A percentile compares a stretch with the other conserved stretches of the same genome.
Evolutionary conservation across 2,113 vertebrate species (phyloP).

Genomic region (Eupsittula cactorum): DNA sequence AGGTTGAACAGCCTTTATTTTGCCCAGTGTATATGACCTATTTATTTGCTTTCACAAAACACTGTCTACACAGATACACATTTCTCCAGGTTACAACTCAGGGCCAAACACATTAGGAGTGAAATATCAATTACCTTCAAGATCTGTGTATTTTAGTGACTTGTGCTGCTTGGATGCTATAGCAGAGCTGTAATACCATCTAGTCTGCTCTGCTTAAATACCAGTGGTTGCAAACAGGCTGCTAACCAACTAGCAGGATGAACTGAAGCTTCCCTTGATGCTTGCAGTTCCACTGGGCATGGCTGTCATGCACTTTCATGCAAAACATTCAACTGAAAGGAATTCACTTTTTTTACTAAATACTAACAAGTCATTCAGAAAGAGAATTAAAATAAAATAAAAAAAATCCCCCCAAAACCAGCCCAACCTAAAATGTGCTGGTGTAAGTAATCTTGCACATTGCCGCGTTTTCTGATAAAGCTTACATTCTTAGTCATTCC

Average conservation of each 20-base stretch:
- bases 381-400: neutral
- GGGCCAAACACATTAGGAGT: neutral
- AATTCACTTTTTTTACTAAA: neutral
- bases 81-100: neutral
- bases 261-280: neutral
- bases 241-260: neutral
- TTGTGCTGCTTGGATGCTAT: accelerated
- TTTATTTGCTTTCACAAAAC: neutral
- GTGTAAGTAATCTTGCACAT: neutral
- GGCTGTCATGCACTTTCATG: neutral
- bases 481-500: neutral
- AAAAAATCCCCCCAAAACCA: neutral
- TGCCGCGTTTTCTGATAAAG: neutral
- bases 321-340: neutral
- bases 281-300: neutral
- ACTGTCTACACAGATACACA: accelerated
- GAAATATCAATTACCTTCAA: neutral
- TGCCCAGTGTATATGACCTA: accelerated
- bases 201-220: neutral
- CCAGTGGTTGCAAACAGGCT: neutral
- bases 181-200: neutral
- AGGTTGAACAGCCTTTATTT: accelerated
- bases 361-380: neutral
- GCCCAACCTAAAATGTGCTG: neutral
- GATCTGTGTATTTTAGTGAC: neutral